These are phyloP conservation scores for Epirrhoe tristata DNA, from an alignment of 2,888 invertebrate species.

Conservation along the genomic window DNA sequence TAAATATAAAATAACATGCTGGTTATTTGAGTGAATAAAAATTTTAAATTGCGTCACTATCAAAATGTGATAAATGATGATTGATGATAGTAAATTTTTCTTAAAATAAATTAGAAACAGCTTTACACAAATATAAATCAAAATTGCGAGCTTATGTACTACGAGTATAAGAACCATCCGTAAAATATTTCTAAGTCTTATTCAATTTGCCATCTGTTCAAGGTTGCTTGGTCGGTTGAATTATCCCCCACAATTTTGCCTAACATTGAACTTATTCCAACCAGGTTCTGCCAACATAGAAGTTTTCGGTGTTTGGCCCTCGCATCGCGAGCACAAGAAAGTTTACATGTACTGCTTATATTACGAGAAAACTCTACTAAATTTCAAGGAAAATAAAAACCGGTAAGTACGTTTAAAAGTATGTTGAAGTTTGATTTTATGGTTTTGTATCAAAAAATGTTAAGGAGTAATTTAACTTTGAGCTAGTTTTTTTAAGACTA, in stretches of 20 bases:
- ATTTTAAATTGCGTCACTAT: no score
- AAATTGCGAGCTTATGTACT: background rate
- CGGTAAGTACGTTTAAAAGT: conserved; percentile 17
- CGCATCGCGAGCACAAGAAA: conserved; percentile 41
- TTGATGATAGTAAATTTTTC: no score
- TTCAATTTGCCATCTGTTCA: conserved; percentile 26
- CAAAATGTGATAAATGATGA: no score
- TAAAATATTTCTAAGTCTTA: conserved; percentile 16
- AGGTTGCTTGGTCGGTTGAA: conserved; percentile 10
- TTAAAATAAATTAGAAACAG: no score
- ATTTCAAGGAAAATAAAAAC: conserved; percentile 10
- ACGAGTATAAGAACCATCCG: background rate
- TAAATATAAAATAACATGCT: no score
- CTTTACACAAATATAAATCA: background rate
- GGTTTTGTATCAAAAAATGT: background rate
- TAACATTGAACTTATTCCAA: conserved; percentile 38
- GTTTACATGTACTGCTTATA: conserved; percentile 50
- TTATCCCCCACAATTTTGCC: conserved; percentile 18
- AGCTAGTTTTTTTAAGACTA: background rate
- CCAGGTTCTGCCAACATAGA: conserved; percentile 50
- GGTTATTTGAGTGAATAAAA: no score
- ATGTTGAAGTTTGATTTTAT: conserved; percentile 12
- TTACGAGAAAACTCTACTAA: conserved; percentile 40
- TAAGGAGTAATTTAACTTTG: background rate
- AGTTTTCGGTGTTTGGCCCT: conserved; percentile 46